These are phyloP conservation scores for Propithecus deckenii DNA, from an alignment of 2,797 vertebrate genomes.

Conservation along the genomic window DNA sequence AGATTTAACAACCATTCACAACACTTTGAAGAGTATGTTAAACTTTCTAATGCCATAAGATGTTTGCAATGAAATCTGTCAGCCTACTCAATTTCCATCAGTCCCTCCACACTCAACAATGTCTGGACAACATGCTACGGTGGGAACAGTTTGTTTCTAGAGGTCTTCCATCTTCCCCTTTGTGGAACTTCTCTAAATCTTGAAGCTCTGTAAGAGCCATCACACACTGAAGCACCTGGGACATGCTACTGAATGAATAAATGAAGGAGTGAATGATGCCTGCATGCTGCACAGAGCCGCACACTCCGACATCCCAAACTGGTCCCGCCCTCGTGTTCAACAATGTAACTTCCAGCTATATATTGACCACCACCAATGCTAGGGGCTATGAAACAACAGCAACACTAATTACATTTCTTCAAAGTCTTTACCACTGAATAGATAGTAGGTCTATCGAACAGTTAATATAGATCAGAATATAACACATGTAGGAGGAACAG, in stretches of 20 bases:
- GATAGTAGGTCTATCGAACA: neutral
- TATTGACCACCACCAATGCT: neutral
- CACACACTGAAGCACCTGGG: no score
- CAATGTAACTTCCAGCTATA: neutral
- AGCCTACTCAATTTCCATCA: neutral
- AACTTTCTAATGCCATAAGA: neutral
- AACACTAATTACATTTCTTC: neutral
- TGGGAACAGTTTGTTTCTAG: neutral
- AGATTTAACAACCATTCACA: neutral
- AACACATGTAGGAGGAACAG: neutral
- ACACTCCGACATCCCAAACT: neutral
- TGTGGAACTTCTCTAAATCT: neutral
- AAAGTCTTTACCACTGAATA: neutral
- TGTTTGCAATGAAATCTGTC: neutral
- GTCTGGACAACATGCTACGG: neutral
- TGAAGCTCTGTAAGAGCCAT: rapidly evolving
- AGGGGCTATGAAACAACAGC: neutral
- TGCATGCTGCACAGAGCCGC: neutral
- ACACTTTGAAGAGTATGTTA: neutral
- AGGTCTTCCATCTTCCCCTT: neutral
- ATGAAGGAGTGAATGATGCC: neutral
- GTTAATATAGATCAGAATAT: neutral
- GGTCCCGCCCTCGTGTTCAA: neutral
- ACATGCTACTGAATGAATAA: neutral
- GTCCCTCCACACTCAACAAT: neutral